phyloP scores from a whole-genome alignment of 2,888 invertebrate genomes.

The Spodoptera exigua region DNA sequence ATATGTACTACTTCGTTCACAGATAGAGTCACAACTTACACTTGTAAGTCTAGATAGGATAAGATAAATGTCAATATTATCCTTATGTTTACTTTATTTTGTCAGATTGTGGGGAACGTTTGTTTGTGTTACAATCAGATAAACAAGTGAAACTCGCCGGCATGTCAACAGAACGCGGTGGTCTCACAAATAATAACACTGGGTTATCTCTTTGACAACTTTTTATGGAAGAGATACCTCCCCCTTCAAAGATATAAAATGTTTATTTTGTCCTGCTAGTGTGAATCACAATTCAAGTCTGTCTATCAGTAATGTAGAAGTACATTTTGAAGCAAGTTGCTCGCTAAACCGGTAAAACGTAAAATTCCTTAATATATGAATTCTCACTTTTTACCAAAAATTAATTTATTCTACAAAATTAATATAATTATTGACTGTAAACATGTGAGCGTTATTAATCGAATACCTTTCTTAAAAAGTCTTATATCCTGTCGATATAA shows the following conservation, averaged over 20 bases:
- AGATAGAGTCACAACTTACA: neutral
- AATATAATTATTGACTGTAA: no score
- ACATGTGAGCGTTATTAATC: no score
- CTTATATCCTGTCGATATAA: constrained; percentile 33
- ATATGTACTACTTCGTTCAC: no score
- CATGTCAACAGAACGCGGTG: constrained; percentile 45
- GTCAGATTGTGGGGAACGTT: constrained; percentile 7
- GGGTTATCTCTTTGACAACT: constrained; percentile 29
- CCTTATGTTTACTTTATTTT: constrained; percentile 31
- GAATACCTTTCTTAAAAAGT: constrained; percentile 17
- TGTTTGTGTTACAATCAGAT: constrained; percentile 33
- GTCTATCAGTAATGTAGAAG: no score
- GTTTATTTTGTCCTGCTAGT: neutral
- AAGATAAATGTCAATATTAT: constrained; percentile 24
- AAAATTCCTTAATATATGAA: no score
- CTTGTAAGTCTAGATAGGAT: constrained; percentile 15
- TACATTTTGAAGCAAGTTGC: no score
- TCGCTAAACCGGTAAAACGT: no score
- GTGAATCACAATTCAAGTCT: no score
- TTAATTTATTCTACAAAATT: no score
- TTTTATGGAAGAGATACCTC: constrained; percentile 27
- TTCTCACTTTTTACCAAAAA: no score
- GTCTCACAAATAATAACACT: constrained; percentile 26
- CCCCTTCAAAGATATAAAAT: constrained; percentile 30
- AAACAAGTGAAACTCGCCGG: constrained; percentile 36